Evolutionary conservation across 1,140 invertebrate genomes (phyloP).

Genomic region (Drosophila sechellia): DNA sequence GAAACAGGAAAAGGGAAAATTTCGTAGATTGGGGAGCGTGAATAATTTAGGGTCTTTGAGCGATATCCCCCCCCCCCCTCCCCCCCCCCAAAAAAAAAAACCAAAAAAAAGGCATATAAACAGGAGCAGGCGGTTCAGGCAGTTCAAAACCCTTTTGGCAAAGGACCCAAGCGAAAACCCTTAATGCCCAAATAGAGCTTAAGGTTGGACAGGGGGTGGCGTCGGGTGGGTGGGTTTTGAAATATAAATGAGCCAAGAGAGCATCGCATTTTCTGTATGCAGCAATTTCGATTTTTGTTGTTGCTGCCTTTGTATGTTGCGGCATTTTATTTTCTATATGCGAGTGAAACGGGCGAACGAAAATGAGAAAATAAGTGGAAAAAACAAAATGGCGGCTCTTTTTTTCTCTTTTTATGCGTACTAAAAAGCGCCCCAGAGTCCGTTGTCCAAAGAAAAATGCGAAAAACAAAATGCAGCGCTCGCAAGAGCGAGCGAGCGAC

Average conservation of each 20-base stretch:
- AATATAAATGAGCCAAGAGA: slow-evolving; percentile 51
- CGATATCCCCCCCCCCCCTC: slow-evolving; percentile 58
- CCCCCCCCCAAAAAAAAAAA: slow-evolving; percentile 22
- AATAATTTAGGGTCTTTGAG: slow-evolving; percentile 81
- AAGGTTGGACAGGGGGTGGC: slow-evolving; percentile 50
- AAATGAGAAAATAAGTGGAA: slow-evolving; percentile 80
- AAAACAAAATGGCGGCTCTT: slow-evolving; percentile 80
- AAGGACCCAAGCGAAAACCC: slow-evolving; percentile 65
- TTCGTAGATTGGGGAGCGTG: slow-evolving; percentile 40
- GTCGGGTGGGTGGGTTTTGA: slow-evolving; percentile 7
- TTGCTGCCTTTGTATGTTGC: slow-evolving; percentile 61
- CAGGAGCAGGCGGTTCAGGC: slow-evolving; percentile 25
- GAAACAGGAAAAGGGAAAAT: not conserved
- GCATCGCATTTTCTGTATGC: slow-evolving; percentile 66
- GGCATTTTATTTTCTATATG: slow-evolving; percentile 83
- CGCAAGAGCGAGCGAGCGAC: slow-evolving; percentile 39
- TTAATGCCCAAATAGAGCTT: slow-evolving; percentile 81
- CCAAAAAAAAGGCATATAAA: slow-evolving; percentile 21
- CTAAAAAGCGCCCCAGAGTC: slow-evolving; percentile 74
- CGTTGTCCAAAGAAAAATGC: slow-evolving; percentile 70
- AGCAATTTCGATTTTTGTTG: slow-evolving; percentile 58
- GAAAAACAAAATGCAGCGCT: slow-evolving; percentile 74
- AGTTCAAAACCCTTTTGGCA: slow-evolving; percentile 37
- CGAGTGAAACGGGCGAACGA: slow-evolving; percentile 66
- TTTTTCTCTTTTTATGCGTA: slow-evolving; percentile 80